Base-by-base conservation (phyloP, 2,888 invertebrate genomes). In the Metalampra italica region DNA sequence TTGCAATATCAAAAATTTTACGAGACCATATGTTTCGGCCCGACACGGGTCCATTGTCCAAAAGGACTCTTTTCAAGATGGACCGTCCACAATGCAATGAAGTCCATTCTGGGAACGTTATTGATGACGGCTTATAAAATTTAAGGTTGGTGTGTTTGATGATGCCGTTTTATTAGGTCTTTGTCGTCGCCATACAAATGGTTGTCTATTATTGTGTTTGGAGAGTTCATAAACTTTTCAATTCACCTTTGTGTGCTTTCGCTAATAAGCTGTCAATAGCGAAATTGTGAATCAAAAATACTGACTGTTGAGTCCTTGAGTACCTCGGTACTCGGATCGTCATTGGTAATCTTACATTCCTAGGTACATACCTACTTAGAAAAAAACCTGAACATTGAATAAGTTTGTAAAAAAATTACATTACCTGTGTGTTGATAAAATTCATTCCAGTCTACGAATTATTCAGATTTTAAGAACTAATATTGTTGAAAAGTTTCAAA, bases 41-140 rank as follows among this genome's bases (percentile, higher is more conserved):
- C 5, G 63, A 66, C 67, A 68, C 62, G 69, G 67, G 64, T 46
- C 75, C 49, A 75, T 88, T 88, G 87, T 87, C 74, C 71, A n/a
- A 36, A 36, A 36, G 11, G 44, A 57, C 42, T 64, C 69, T 73
- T 73, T 81, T 78, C 71, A 77, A 77, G 74, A 71, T 70, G 74
- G 63, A 68, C 70, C 71, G 62, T 62, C 60, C 59, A 65, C 67
- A 63, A 70, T 66, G 59, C 66, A 56, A 59, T 53, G 51, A 59
- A 64, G 64, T 68, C 71, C 60, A 75, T 78, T 78, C 75, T 72
- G 56, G 62, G 55, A 59, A 59, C 48, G 61, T 78, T 77, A 84
- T 82, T 78, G 81, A 82, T 75, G 79, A 78, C 67, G 62, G 76
- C 78, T 78, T 79, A 75, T 80, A 75, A 78, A 78, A 78, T 70